These are phyloP conservation scores for Oophaga pumilio DNA, from an alignment of 2,113 vertebrate genomes.

Conservation along the genomic window DNA sequence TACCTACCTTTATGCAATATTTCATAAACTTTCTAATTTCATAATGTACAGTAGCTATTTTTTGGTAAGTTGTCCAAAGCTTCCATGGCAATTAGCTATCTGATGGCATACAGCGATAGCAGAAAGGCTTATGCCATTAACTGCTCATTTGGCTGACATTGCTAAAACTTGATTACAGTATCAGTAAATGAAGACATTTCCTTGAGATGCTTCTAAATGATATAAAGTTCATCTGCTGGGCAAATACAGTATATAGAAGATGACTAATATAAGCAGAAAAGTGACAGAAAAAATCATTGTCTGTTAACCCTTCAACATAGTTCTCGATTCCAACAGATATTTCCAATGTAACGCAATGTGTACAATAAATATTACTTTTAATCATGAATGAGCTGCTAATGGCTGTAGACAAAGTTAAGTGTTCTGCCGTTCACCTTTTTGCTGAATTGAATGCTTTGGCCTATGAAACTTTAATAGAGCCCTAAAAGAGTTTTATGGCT, in stretches of 20 bases:
- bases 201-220: not conserved
- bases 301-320: not conserved
- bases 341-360: not conserved
- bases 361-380: not conserved
- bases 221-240: not conserved
- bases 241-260: not conserved
- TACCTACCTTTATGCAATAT: not conserved
- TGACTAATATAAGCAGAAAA: not conserved
- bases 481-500: conserved; percentile 26
- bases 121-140: not conserved
- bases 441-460: conserved; percentile 1
- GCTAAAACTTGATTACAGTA: not conserved
- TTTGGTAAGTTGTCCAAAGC: not conserved
- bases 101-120: not conserved
- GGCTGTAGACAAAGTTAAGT: conserved; percentile 17
- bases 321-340: not conserved
- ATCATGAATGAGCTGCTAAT: not conserved
- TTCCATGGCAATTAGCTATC: not conserved
- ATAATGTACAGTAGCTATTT: not conserved
- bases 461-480: conserved; percentile 29
- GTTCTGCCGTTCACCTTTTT: conserved; percentile 2
- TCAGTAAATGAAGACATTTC: not conserved
- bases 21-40: not conserved
- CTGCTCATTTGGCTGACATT: not conserved
- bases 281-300: not conserved